These are phyloP conservation scores for Synodontis membranacea DNA, from an alignment of 2,113 vertebrate genomes.

Conservation along the genomic window DNA sequence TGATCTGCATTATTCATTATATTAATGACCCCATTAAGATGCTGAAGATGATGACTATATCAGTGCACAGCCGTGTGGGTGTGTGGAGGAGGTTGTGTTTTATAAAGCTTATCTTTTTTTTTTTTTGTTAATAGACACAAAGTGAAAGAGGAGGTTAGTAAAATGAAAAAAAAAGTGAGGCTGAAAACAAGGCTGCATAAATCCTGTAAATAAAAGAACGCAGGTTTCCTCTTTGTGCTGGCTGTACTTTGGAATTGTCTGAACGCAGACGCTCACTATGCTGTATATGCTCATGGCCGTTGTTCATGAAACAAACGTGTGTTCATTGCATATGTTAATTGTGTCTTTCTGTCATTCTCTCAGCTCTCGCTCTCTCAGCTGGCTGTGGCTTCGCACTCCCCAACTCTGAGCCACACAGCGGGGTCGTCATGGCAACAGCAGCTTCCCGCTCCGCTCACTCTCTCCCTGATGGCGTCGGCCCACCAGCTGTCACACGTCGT, in stretches of 20 bases:
- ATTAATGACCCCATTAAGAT: constrained; percentile 42
- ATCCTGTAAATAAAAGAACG: neutral
- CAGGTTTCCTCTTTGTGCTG: constrained; percentile 27
- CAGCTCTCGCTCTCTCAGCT: constrained; percentile 89
- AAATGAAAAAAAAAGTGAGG: neutral
- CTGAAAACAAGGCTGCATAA: neutral
- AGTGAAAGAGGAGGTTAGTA: neutral
- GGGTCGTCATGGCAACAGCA: constrained; percentile 62
- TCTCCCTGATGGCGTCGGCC: constrained; percentile 69
- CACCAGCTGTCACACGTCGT: constrained; percentile 75
- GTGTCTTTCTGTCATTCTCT: constrained; percentile 29
- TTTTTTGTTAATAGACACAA: constrained; percentile 27
- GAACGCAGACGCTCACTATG: constrained; percentile 31
- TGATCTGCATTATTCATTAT: constrained; percentile 38
- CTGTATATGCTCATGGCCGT: constrained; percentile 6
- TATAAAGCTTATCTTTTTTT: constrained; percentile 26
- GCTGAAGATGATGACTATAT: constrained; percentile 25
- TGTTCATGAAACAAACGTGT: constrained; percentile 40
- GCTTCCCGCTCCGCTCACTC: constrained; percentile 66
- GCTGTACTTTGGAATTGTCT: constrained; percentile 34
- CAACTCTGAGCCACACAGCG: constrained; percentile 59
- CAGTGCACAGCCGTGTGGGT: constrained; percentile 14
- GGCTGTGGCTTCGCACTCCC: constrained; percentile 68
- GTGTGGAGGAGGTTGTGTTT: constrained; percentile 26
- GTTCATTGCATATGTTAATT: constrained; percentile 65